phyloP scores from a whole-genome alignment of 2,113 vertebrate species.

The Excalfactoria chinensis region DNA sequence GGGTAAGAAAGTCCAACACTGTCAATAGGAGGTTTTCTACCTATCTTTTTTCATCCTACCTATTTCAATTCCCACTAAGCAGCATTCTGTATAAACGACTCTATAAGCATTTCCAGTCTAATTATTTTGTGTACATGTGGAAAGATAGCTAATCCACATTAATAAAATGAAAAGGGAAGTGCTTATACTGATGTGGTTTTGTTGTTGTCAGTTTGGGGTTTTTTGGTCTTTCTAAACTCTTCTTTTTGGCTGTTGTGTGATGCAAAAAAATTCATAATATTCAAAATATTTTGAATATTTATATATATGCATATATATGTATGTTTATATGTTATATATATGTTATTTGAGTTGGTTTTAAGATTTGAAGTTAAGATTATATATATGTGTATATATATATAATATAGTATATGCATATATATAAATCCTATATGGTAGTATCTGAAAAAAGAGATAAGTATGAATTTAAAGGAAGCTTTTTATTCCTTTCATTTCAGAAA shows the following conservation, averaged over 20 bases:
- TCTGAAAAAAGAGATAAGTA: not conserved
- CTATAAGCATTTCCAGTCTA: not conserved
- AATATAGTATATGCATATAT: too few relatives aligned
- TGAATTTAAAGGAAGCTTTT: not conserved
- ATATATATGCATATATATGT: too few relatives aligned
- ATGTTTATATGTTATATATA: too few relatives aligned
- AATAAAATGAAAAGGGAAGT: not conserved
- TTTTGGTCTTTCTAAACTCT: not conserved
- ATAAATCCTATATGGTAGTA: not conserved
- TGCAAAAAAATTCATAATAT: not conserved
- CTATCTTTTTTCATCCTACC: not conserved
- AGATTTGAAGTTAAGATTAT: too few relatives aligned
- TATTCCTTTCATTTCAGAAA: slow-evolving; percentile 23
- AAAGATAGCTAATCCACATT: not conserved
- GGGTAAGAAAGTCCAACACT: not conserved
- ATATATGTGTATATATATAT: too few relatives aligned
- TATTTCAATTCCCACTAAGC: not conserved
- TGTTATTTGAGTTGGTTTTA: too few relatives aligned
- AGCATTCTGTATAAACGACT: not conserved
- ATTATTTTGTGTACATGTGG: not conserved
- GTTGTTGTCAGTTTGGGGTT: not conserved
- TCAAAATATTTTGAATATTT: too few relatives aligned
- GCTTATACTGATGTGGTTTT: not conserved
- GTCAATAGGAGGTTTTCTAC: not conserved
- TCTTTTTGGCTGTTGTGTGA: not conserved